Evolutionary conservation across 1,140 invertebrate genomes (phyloP), one percentile per base, ranked within the genome.

Genomic region (Euwallacea similis): DNA sequence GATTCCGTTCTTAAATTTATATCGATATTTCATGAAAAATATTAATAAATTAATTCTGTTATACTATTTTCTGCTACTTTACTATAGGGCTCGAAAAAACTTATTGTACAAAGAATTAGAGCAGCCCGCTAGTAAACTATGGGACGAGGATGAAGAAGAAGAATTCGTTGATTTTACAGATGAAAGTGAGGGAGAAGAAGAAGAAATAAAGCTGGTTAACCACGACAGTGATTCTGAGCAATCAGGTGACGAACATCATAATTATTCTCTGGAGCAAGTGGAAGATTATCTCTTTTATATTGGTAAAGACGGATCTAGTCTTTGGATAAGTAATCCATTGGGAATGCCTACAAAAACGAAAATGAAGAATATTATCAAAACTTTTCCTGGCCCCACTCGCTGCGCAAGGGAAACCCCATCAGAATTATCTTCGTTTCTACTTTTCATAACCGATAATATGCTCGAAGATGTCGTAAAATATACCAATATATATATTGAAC

Each of bases 401-500:
- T n/a, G n/a, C n/a, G n/a, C n/a, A n/a, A n/a, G n/a, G n/a, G n/a
- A n/a, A n/a, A n/a, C n/a, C n/a, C n/a, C n/a, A n/a, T n/a, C n/a
- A n/a, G n/a, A n/a, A n/a, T n/a, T n/a, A n/a, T n/a, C n/a, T n/a
- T n/a, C n/a, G n/a, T n/a, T n/a, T n/a, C n/a, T n/a, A n/a, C n/a
- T n/a, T n/a, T n/a, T n/a, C n/a, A n/a, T n/a, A n/a, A n/a, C n/a
- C n/a, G n/a, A n/a, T n/a, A n/a, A n/a, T n/a, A n/a, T n/a, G n/a
- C n/a, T n/a, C n/a, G n/a, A n/a, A n/a, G n/a, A n/a, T n/a, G n/a
- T n/a, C n/a, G n/a, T n/a, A n/a, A n/a, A n/a, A n/a, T n/a, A n/a
- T n/a, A n/a, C n/a, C n/a, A 67, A 55, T 70, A 42, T 71, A 68
- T n/a, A 69, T 66, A 58, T 53, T 44, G 42, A 54, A 72, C 33